These are phyloP conservation scores for Peribatodes rhomboidaria DNA, from an alignment of 2,888 invertebrate species.

Conservation along the genomic window DNA sequence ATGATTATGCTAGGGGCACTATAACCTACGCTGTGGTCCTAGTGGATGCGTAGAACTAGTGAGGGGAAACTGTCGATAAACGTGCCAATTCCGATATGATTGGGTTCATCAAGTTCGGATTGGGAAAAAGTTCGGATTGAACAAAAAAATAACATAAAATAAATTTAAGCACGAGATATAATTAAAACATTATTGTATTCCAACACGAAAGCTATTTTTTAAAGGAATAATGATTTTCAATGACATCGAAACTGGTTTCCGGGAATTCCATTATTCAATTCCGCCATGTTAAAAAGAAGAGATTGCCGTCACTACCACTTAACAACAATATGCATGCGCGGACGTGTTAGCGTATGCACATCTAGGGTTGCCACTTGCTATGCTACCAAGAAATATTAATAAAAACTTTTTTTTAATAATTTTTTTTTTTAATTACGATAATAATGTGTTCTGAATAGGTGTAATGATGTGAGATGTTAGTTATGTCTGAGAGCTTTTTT, in stretches of 20 bases:
- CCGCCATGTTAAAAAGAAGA: slow-evolving; percentile 12
- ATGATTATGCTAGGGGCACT: slow-evolving; percentile 14
- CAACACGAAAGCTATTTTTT: neutral
- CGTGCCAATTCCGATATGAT: neutral
- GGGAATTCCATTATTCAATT: slow-evolving; percentile 18
- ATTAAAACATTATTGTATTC: no score
- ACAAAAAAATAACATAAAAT: neutral
- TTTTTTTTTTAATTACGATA: no score
- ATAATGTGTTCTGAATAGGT: no score
- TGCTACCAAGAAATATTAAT: no score
- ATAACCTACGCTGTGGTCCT: neutral
- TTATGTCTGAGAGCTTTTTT: no score
- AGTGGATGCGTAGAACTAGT: slow-evolving; percentile 8
- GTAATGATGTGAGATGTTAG: no score
- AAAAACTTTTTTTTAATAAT: no score
- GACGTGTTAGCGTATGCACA: slow-evolving; percentile 34
- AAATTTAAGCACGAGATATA: no score
- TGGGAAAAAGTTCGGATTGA: neutral
- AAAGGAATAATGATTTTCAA: neutral
- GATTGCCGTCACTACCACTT: slow-evolving; percentile 34
- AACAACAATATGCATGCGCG: slow-evolving; percentile 49
- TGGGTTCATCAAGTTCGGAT: neutral
- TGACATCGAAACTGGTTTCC: slow-evolving; percentile 12
- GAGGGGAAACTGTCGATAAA: slow-evolving; percentile 18
- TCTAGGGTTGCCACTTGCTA: slow-evolving; percentile 7